A percentile compares a stretch with the other conserved stretches of the same genome.
phyloP scores from a whole-genome alignment of 2,888 invertebrate species.

The Sceliomorpha sp. region DNA sequence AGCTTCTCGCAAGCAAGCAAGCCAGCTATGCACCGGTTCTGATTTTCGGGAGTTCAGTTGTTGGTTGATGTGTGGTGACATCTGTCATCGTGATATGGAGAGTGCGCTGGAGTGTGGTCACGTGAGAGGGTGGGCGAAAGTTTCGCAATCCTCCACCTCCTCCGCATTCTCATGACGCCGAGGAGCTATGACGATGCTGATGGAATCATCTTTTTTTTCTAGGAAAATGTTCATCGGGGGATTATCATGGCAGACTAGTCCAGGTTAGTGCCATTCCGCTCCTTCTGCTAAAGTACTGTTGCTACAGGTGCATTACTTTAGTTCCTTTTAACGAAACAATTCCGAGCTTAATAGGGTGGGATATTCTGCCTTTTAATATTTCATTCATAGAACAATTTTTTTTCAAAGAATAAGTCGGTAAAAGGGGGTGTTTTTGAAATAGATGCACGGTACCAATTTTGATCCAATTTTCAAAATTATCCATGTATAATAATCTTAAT shows the following conservation, averaged over 20 bases:
- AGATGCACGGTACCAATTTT: too few species aligned
- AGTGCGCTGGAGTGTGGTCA: constrained; percentile 63
- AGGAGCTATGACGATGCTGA: constrained; percentile 67
- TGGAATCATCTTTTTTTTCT: constrained; percentile 85
- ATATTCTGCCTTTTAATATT: too few species aligned
- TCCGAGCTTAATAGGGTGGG: too few species aligned
- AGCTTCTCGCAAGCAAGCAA: constrained; percentile 35
- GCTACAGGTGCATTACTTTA: too few species aligned
- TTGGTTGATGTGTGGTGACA: constrained; percentile 77
- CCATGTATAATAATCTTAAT: too few species aligned
- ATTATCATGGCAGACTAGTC: constrained; percentile 99
- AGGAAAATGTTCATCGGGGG: constrained; percentile 99
- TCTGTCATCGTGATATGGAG: constrained; percentile 68
- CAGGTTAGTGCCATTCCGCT: constrained; percentile 96
- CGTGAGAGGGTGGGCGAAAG: constrained; percentile 51
- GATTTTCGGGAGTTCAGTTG: constrained; percentile 66
- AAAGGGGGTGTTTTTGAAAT: too few species aligned
- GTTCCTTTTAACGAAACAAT: too few species aligned
- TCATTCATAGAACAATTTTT: too few species aligned
- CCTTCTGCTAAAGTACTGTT: too few species aligned
- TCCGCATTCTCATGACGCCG: constrained; percentile 58
- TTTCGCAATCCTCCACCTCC: constrained; percentile 69
- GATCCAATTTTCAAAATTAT: too few species aligned
- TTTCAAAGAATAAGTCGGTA: too few species aligned
- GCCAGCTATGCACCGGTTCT: constrained; percentile 28